A percentile compares a stretch with the other conserved stretches of the same genome.
These are phyloP conservation scores for Toxotes lorentzi DNA, from an alignment of 2,797 vertebrate genomes.

Conservation along the genomic window DNA sequence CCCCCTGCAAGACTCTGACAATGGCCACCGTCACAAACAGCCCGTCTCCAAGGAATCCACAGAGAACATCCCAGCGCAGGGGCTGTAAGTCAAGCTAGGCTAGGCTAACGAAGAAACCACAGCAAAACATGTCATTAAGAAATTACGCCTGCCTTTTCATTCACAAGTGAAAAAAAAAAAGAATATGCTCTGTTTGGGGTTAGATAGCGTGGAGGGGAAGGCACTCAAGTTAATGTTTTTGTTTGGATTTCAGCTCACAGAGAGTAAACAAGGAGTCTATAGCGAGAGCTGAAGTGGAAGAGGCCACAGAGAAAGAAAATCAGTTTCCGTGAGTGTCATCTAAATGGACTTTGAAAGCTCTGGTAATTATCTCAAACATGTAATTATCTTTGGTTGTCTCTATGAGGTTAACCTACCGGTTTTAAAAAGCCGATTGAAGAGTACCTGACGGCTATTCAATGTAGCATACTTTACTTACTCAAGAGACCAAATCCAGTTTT, in stretches of 20 bases:
- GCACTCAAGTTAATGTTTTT: constrained; percentile 74
- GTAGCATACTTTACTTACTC: constrained; percentile 80
- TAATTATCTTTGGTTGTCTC: constrained; percentile 80
- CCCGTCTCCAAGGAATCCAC: constrained; percentile 74
- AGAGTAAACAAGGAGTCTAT: constrained; percentile 67
- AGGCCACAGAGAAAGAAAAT: constrained; percentile 56
- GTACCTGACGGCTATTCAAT: constrained; percentile 82
- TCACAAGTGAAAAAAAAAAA: constrained; percentile 20
- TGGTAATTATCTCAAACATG: constrained; percentile 82
- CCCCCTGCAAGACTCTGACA: constrained; percentile 73
- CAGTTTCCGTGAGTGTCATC: constrained; percentile 71
- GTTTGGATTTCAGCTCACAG: constrained; percentile 72
- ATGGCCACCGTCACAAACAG: constrained; percentile 76
- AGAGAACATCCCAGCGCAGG: constrained; percentile 61
- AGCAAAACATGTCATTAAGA: constrained; percentile 70
- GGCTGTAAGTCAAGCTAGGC: constrained; percentile 54
- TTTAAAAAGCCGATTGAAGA: constrained; percentile 74
- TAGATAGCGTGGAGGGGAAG: constrained; percentile 51
- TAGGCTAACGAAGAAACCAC: constrained; percentile 68
- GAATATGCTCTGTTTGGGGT: constrained; percentile 68
- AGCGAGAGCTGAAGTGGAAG: constrained; percentile 48
- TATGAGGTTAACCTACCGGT: constrained; percentile 73
- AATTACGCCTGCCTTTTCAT: constrained; percentile 65
- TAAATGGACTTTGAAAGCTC: constrained; percentile 74
- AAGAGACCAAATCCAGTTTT: constrained; percentile 82